These are phyloP conservation scores for Callosobruchus maculatus DNA, from an alignment of 2,888 invertebrate species.

Conservation along the genomic window DNA sequence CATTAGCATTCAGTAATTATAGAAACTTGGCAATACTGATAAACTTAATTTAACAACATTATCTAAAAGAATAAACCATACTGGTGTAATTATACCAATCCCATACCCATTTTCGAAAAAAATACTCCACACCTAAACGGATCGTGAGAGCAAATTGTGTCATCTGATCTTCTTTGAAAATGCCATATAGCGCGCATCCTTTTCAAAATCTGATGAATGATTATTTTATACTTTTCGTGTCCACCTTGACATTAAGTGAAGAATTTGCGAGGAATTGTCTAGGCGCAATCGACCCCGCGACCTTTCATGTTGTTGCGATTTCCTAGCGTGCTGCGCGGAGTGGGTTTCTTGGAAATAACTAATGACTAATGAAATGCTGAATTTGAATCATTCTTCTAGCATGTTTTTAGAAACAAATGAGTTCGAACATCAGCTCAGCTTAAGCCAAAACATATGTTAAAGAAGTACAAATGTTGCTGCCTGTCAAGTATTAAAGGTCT, in stretches of 20 bases:
- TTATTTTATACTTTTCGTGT: not conserved
- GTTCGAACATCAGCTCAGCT: no score
- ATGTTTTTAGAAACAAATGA: no score
- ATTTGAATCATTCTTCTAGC: no score
- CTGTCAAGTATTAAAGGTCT: no score
- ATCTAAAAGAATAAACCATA: not conserved
- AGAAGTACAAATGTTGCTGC: no score
- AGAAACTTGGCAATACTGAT: no score
- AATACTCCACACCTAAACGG: not conserved
- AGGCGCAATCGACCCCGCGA: not conserved
- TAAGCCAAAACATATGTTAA: no score
- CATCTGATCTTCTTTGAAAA: not conserved
- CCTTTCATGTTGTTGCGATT: not conserved
- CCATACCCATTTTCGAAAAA: not conserved
- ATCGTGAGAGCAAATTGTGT: not conserved
- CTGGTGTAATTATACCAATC: not conserved
- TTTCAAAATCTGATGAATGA: not conserved
- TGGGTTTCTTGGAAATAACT: not conserved
- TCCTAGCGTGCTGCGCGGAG: not conserved
- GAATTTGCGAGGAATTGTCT: not conserved
- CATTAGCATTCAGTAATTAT: no score
- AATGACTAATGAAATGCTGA: no score
- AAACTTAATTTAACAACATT: no score
- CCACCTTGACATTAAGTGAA: not conserved
- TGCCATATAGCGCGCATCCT: not conserved